Conservation (phyloP, 2,888 invertebrate species). For the Andrena dorsata region DNA sequence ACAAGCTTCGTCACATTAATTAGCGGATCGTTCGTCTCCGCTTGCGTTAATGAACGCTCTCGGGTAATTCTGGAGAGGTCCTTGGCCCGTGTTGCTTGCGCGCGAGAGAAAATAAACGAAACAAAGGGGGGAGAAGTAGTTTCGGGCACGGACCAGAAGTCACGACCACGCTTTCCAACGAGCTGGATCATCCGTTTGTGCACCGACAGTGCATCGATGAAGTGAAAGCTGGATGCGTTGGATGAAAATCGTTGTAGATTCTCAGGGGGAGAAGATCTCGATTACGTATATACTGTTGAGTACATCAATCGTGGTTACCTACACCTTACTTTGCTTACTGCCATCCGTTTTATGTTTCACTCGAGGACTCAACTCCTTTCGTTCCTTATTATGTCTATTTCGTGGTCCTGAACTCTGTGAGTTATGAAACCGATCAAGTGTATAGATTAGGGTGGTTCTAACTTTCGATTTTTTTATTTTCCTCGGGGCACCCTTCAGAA, state of each 20-base stretch:
- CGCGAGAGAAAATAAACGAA: conserved; percentile 63
- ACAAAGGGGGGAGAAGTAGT: conserved; percentile 43
- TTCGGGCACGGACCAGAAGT: conserved; percentile 40
- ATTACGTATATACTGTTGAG: conserved; percentile 19
- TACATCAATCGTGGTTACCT: conserved; percentile 33
- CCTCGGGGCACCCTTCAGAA: too few species aligned
- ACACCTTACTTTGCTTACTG: conserved; percentile 29
- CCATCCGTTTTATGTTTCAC: conserved; percentile 44
- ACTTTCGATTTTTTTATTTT: too few species aligned
- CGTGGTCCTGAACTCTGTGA: neutral
- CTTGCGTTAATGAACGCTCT: conserved; percentile 71
- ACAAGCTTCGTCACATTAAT: conserved; percentile 75
- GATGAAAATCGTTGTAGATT: conserved; percentile 31
- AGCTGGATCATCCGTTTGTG: neutral
- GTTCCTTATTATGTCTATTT: conserved; percentile 34
- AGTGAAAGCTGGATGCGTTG: neutral
- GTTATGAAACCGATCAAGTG: conserved; percentile 45
- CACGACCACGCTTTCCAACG: neutral
- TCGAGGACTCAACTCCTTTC: conserved; percentile 25
- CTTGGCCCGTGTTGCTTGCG: conserved; percentile 53
- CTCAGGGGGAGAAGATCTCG: conserved; percentile 3
- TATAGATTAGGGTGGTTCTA: too few species aligned
- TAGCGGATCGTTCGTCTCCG: conserved; percentile 70
- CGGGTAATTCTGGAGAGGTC: conserved; percentile 56
- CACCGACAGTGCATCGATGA: conserved; percentile 22